Evolutionary conservation across 2,797 vertebrate species (phyloP).

Genomic region (Phataginus tricuspis): DNA sequence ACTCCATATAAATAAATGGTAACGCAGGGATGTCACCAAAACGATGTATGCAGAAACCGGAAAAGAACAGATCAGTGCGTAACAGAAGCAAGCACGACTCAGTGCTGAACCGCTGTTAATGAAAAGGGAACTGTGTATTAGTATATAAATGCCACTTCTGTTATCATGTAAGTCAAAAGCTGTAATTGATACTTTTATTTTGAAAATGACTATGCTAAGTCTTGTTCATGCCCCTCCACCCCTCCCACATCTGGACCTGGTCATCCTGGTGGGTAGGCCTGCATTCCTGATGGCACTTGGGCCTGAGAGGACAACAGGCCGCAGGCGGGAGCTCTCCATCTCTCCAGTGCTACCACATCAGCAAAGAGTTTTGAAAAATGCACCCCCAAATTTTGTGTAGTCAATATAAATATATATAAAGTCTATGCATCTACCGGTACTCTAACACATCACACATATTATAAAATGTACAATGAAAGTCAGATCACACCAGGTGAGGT

Average conservation of each 20-base stretch:
- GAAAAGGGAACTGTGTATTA: conserved; percentile 18
- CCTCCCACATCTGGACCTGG: neutral
- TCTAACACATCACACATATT: neutral
- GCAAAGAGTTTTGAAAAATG: neutral
- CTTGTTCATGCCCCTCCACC: neutral
- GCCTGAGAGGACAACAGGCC: neutral
- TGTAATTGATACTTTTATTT: neutral
- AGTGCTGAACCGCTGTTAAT: conserved; percentile 88
- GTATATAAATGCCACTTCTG: rapidly evolving
- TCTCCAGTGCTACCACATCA: neutral
- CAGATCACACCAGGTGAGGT: neutral
- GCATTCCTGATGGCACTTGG: neutral
- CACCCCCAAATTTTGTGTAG: neutral
- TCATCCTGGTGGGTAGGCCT: neutral
- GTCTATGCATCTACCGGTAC: neutral
- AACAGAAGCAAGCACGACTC: conserved; percentile 93
- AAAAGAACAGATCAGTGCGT: conserved; percentile 91
- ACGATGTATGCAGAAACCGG: conserved; percentile 91
- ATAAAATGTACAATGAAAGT: neutral
- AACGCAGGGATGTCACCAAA: conserved; percentile 92
- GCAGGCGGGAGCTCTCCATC: neutral
- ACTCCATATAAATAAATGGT: conserved; percentile 99
- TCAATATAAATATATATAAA: neutral
- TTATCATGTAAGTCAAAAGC: rapidly evolving
- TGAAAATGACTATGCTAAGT: neutral